Evolutionary conservation across 2,888 invertebrate genomes (phyloP).

Genomic region (Pocota personata): DNA sequence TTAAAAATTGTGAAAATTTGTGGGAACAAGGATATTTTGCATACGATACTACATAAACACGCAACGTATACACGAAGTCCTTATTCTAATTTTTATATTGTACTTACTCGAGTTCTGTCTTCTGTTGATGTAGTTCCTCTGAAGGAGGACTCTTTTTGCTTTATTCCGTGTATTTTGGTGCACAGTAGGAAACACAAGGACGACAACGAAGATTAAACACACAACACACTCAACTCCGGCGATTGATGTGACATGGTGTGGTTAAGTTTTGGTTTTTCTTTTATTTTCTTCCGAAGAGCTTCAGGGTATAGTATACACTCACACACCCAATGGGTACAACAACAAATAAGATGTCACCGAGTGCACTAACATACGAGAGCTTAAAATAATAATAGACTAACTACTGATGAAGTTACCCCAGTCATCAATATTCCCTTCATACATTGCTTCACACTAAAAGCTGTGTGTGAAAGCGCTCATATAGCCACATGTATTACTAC

Average conservation of each 20-base stretch:
- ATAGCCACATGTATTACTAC: too few species aligned
- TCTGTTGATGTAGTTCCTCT: constrained; percentile 30
- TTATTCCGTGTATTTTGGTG: constrained; percentile 1
- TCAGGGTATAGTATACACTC: background rate
- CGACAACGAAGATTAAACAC: constrained; percentile 13
- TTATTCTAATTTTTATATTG: constrained; percentile 31
- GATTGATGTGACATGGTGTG: constrained; percentile 57
- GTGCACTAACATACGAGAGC: constrained; percentile 37
- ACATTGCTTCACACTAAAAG: too few species aligned
- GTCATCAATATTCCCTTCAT: too few species aligned
- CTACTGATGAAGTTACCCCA: too few species aligned
- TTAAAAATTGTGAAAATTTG: constrained; percentile 47
- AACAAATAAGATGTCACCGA: constrained; percentile 68
- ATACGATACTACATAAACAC: constrained; percentile 9
- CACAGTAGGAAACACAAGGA: constrained; percentile 22
- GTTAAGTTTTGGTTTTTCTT: constrained; percentile 52
- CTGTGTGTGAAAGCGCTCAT: too few species aligned
- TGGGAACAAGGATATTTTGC: constrained; percentile 15
- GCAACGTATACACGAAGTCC: background rate
- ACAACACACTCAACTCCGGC: constrained; percentile 3
- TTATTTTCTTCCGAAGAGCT: background rate
- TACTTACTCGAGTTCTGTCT: constrained; percentile 22
- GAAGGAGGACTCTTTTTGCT: constrained; percentile 17
- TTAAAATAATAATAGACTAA: constrained; percentile 54
- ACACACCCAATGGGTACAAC: constrained; percentile 30